Percentiles rank a stretch among this genome's conserved stretches.
phyloP scores from a whole-genome alignment of 2,888 invertebrate species.

The Podabrus alpinus region DNA sequence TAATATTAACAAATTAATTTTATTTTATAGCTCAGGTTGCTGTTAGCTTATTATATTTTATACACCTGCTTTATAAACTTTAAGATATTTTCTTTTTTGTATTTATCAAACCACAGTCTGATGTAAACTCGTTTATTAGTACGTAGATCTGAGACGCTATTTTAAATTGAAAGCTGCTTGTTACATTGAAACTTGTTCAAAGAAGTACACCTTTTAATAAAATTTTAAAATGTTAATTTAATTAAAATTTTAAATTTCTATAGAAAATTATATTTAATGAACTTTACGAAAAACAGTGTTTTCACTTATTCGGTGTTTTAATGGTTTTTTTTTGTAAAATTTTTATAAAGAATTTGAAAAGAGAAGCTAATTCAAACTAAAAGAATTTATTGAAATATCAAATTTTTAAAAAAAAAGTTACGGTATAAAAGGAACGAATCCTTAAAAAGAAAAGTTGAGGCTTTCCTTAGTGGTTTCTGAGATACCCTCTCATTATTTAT shows the following conservation, averaged over 20 bases:
- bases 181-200: background rate
- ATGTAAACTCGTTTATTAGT: background rate
- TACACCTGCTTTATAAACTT: slow-evolving; percentile 1
- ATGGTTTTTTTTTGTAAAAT: no score
- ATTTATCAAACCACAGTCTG: background rate
- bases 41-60: background rate
- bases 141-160: background rate
- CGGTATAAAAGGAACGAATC: no score
- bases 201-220: background rate
- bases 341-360: no score
- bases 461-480: no score
- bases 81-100: background rate
- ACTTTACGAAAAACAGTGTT: background rate
- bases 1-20: background rate
- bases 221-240: background rate
- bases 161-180: background rate
- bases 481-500: no score
- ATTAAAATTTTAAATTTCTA: background rate
- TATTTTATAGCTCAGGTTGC: background rate
- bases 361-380: background rate
- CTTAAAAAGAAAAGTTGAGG: background rate
- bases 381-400: background rate
- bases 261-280: background rate
- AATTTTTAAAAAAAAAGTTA: background rate
- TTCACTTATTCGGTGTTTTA: background rate